Evolutionary conservation across 2,888 invertebrate genomes (phyloP).

Genomic region (Mantis religiosa): DNA sequence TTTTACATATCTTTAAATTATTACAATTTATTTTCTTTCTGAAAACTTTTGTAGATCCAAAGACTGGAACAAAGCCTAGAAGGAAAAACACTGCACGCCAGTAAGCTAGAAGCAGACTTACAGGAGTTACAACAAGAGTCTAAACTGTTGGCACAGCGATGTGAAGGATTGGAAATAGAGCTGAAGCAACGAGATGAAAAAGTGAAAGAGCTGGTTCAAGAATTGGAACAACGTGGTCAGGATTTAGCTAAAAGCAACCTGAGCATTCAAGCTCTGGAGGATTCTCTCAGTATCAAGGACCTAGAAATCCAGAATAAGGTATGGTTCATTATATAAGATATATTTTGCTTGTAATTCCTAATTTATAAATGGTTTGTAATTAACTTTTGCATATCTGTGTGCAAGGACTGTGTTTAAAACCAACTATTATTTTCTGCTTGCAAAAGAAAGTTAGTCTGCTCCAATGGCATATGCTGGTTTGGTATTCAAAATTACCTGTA

Average conservation of each 20-base stretch:
- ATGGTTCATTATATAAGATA: neutral
- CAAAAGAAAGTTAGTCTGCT: no score
- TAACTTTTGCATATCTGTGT: no score
- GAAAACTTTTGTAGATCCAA: neutral
- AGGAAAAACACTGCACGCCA: constrained; percentile 13
- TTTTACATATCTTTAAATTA: no score
- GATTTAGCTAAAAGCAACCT: constrained; percentile 41
- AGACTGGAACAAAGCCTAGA: constrained; percentile 19
- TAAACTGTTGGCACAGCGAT: neutral
- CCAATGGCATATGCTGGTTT: no score
- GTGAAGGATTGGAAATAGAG: constrained; percentile 6
- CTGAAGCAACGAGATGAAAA: constrained; percentile 30
- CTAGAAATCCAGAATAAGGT: constrained; percentile 36
- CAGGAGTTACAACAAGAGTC: constrained; percentile 5
- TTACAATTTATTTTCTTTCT: no score
- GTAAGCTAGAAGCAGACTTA: constrained; percentile 16
- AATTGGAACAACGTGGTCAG: constrained; percentile 33
- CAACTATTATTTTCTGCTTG: no score
- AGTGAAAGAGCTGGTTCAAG: constrained; percentile 35
- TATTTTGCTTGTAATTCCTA: no score
- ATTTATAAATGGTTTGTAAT: no score
- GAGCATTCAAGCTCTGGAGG: constrained; percentile 39
- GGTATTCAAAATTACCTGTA: no score
- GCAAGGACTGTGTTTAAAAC: no score
- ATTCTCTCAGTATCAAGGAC: constrained; percentile 38